Evolutionary conservation across 2,113 vertebrate genomes (phyloP).

Genomic region (Trematocara variabile): DNA sequence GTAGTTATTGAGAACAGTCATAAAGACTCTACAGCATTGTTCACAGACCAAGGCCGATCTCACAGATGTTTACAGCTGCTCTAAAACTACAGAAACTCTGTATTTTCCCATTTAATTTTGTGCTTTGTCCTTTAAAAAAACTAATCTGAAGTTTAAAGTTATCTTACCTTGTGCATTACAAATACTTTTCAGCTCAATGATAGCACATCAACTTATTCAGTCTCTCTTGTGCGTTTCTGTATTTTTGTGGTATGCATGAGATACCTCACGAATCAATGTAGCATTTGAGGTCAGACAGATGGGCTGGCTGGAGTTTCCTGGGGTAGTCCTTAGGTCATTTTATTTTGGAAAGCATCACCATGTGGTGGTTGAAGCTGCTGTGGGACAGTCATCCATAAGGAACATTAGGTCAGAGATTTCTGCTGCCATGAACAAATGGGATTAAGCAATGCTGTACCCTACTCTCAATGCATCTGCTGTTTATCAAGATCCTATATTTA

Average conservation of each 20-base stretch:
- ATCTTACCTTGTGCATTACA: neutral
- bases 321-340: neutral
- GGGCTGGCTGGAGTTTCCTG: neutral
- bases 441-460: neutral
- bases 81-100: neutral
- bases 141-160: neutral
- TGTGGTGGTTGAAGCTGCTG: neutral
- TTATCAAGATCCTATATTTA: neutral
- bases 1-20: neutral
- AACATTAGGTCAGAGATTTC: neutral
- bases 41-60: neutral
- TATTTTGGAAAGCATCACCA: slow-evolving; percentile 1
- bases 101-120: neutral
- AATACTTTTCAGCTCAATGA: neutral
- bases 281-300: slow-evolving; percentile 17
- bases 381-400: neutral
- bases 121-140: neutral
- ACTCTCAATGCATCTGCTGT: neutral
- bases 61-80: neutral
- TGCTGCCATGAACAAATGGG: neutral
- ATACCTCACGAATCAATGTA: neutral
- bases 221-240: neutral
- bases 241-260: neutral
- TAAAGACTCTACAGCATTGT: neutral
- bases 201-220: neutral